Evolutionary conservation across 2,113 vertebrate species (phyloP), one percentile per base, ranked within the genome.

Genomic region (Chaetodon auriga): DNA sequence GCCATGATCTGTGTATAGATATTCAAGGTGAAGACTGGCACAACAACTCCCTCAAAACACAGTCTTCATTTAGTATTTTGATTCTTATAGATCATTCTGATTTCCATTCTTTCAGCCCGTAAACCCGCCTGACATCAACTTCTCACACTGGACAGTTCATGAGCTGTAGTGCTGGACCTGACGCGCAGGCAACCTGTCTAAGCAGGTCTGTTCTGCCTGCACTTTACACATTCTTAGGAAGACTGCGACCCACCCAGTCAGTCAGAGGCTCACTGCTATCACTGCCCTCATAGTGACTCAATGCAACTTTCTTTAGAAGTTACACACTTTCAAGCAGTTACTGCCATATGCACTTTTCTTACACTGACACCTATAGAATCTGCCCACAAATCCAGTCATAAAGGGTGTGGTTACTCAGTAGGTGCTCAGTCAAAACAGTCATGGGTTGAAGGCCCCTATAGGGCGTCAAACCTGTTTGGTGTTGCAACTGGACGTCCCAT

Each of bases 201-300:
- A 85, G 55, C 89, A 87, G 74, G 82, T 81, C 41, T 49, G 21
- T 55, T 80, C 60, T 66, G 43, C 36, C 71, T 74, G 58, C 21
- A 45, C 21, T 74, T 13, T 80, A 60, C 35, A 85, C 87, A 91
- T 91, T 90, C 90, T 74, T 74, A 0, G 21, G 60, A 79, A 0
- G 18, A 60, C 80, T 65, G 71, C 21, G 69, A 73, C 81, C 87
- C 80, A 78, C 68, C 70, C 16, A 12, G 18, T 75, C 65, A 78
- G 8, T 89, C 68, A 68, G 11, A 68, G 16, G n/a, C 10, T 57
- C 64, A 41, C 48, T 25, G 51, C 43, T 46, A 0, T 78, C 19
- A 12, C n/a, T 63, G 54, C 25, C 80, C 36, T 66, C 41, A 19
- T 25, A 46, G 15, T 85, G 66, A 87, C 53, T 83, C 16, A 66